Percentiles rank a stretch among this genome's conserved stretches.
Evolutionary conservation across 2,797 vertebrate genomes (phyloP).

Genomic region (Falco concolor): DNA sequence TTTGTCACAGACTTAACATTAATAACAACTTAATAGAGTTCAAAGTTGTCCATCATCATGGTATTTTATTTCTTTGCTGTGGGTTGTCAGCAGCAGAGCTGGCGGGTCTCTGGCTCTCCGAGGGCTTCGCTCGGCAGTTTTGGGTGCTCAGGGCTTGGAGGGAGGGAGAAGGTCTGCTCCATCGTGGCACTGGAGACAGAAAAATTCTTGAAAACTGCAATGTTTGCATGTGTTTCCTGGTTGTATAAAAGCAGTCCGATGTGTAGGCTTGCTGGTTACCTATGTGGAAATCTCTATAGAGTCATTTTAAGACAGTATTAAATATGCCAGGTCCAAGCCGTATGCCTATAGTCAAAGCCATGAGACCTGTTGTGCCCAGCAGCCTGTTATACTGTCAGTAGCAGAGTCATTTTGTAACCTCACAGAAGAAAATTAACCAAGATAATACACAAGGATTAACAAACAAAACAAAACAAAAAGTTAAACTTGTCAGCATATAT

Average conservation of each 20-base stretch:
- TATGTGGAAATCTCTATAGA: rapidly evolving
- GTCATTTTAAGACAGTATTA: neutral
- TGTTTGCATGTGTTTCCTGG: rapidly evolving
- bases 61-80: neutral
- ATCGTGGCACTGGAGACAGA: neutral
- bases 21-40: neutral
- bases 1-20: neutral
- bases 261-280: neutral
- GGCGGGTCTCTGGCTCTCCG: neutral
- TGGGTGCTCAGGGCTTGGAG: rapidly evolving
- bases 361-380: neutral
- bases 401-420: neutral
- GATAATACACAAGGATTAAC: neutral
- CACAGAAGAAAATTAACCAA: neutral
- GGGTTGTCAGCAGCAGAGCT: neutral
- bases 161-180: neutral
- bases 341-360: neutral
- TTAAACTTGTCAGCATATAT: neutral
- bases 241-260: neutral
- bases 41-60: neutral
- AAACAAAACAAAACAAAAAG: neutral
- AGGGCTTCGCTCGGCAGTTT: neutral
- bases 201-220: neutral
- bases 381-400: neutral
- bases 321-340: neutral